Percentiles rank a stretch among this genome's conserved stretches.
Evolutionary conservation across 2,888 invertebrate genomes (phyloP).

Genomic region (Callosobruchus maculatus): DNA sequence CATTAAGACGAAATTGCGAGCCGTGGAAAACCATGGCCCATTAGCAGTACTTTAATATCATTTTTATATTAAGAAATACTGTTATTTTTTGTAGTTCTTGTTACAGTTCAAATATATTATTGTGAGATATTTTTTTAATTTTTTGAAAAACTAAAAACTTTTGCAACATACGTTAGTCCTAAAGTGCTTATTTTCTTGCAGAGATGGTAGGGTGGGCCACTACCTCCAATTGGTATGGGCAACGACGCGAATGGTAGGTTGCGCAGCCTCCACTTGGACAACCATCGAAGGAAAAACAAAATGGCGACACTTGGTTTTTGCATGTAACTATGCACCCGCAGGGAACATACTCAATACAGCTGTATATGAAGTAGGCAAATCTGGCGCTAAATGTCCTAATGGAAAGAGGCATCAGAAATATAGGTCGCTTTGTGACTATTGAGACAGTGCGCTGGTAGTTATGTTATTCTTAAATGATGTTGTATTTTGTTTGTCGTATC

Average conservation of each 20-base stretch:
- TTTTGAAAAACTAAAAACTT: no score
- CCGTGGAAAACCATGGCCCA: no score
- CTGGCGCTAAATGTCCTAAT: conserved; percentile 33
- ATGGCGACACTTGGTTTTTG: conserved; percentile 41
- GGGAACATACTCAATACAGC: conserved; percentile 42
- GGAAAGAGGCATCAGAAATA: conserved; percentile 30
- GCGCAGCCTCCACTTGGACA: conserved; percentile 39
- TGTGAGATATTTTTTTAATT: no score
- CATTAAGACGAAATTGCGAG: no score
- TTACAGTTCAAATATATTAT: no score
- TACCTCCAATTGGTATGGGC: conserved; percentile 47
- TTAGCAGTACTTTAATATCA: no score
- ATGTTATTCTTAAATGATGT: no score
- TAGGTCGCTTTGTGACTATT: conserved; percentile 31
- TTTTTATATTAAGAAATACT: no score
- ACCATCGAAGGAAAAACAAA: conserved; percentile 13
- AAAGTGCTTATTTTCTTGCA: conserved; percentile 16
- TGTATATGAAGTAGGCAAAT: conserved; percentile 38
- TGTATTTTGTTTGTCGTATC: no score
- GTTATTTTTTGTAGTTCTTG: no score
- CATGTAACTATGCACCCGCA: conserved; percentile 45
- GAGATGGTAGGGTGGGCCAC: conserved; percentile 40
- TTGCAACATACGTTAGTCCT: no score
- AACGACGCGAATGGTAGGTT: conserved; percentile 40
- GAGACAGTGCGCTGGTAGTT: conserved; percentile 7